Evolutionary conservation across 1,140 invertebrate genomes (phyloP).

Genomic region (Cepaea nemoralis): DNA sequence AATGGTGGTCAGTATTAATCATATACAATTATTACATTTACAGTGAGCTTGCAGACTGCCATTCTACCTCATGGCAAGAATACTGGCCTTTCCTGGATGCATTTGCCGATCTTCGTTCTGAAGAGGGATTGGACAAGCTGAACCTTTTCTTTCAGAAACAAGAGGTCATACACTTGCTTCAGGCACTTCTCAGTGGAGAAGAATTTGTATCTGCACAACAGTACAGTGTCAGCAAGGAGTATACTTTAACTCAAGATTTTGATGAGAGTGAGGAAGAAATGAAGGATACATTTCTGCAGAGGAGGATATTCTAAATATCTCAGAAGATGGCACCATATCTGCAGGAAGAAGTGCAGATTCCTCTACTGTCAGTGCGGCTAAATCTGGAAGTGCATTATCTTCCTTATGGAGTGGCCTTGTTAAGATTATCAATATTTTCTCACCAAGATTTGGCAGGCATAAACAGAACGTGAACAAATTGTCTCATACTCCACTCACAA

Average conservation of each 20-base stretch:
- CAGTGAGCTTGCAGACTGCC: slow-evolving; percentile 27
- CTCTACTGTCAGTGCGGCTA: background rate
- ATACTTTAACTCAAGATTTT: background rate
- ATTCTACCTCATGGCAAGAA: slow-evolving; percentile 28
- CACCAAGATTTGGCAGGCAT: background rate
- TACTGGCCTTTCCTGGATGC: slow-evolving; percentile 38
- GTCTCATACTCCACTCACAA: background rate
- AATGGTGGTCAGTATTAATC: too few species aligned
- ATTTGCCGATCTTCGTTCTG: slow-evolving; percentile 27
- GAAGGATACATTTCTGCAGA: slow-evolving; percentile 30
- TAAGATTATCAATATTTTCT: slow-evolving; percentile 1
- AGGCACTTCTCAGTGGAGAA: background rate
- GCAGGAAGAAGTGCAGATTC: background rate
- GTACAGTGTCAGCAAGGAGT: slow-evolving; percentile 5
- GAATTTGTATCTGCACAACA: background rate
- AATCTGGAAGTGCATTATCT: background rate
- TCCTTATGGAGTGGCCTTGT: slow-evolving; percentile 1
- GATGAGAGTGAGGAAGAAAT: slow-evolving; percentile 12
- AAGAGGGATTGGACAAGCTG: slow-evolving; percentile 28
- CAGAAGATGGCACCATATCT: background rate
- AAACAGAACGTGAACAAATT: background rate
- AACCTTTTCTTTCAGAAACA: slow-evolving; percentile 36
- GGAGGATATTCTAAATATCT: background rate
- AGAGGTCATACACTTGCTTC: slow-evolving; percentile 10
- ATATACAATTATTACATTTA: background rate